These are phyloP conservation scores for Apantesis nais DNA, from an alignment of 2,888 invertebrate genomes.

Conservation along the genomic window DNA sequence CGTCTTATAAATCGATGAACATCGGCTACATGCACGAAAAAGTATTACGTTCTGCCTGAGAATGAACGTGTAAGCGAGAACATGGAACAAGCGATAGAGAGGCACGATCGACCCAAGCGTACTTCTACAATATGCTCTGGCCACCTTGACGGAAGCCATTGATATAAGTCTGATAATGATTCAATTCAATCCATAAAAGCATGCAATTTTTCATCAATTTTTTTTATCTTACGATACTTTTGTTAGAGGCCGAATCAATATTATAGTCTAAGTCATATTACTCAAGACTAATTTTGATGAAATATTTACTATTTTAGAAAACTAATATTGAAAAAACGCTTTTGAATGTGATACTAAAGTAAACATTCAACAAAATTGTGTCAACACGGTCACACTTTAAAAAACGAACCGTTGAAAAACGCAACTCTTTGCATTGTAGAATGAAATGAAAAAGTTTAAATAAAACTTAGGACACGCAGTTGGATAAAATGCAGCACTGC, in stretches of 20 bases:
- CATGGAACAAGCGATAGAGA: no score
- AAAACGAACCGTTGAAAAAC: slow-evolving; percentile 9
- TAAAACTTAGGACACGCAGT: slow-evolving; percentile 44
- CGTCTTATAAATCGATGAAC: no score
- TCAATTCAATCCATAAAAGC: no score
- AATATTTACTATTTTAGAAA: not conserved
- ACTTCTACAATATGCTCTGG: no score
- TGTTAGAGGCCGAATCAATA: not conserved
- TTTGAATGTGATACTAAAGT: not conserved
- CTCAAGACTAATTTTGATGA: not conserved
- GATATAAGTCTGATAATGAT: no score
- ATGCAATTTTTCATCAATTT: no score
- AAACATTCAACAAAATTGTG: not conserved
- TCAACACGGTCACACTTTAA: not conserved
- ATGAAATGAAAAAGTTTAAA: slow-evolving; percentile 35
- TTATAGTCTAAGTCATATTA: not conserved
- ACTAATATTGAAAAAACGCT: not conserved
- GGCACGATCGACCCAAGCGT: no score
- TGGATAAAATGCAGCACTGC: slow-evolving; percentile 35
- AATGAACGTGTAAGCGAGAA: no score
- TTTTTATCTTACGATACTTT: no score
- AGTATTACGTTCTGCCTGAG: no score
- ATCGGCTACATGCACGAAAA: no score
- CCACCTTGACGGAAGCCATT: no score
- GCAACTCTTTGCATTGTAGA: slow-evolving; percentile 3